These are phyloP conservation scores for Cataglyphis livida DNA, from an alignment of 2,888 invertebrate genomes.

Conservation along the genomic window DNA sequence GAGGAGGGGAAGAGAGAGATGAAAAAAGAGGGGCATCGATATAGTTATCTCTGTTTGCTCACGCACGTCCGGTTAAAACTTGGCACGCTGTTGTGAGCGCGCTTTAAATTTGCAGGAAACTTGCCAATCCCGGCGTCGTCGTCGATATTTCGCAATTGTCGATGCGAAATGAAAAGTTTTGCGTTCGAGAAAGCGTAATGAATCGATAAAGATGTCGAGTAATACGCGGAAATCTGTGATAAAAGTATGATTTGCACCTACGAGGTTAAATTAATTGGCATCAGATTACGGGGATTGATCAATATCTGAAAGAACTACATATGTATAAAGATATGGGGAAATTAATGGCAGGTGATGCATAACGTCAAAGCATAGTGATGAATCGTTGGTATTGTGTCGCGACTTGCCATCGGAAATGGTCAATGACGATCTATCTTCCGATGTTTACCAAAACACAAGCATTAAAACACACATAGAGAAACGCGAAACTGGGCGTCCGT, in stretches of 20 bases:
- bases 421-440: slow-evolving; percentile 38
- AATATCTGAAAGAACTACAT: background rate
- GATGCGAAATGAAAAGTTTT: slow-evolving; percentile 2
- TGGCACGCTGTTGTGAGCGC: slow-evolving; percentile 36
- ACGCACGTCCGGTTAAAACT: slow-evolving; percentile 47
- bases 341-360: background rate
- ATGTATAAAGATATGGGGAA: background rate
- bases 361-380: background rate
- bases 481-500: slow-evolving; percentile 33
- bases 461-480: background rate
- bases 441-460: slow-evolving; percentile 38
- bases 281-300: background rate
- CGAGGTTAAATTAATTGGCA: background rate
- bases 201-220: background rate
- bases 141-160: slow-evolving; percentile 14
- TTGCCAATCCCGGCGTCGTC: slow-evolving; percentile 23
- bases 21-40: slow-evolving; percentile 27
- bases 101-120: slow-evolving; percentile 53
- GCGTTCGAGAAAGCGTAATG: background rate
- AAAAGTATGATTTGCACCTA: background rate
- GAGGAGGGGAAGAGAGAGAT: background rate
- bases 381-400: background rate
- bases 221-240: background rate
- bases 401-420: background rate
- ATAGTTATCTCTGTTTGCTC: slow-evolving; percentile 55